Conservation (phyloP, 1,140 invertebrate species). For the Eupristina koningsbergeri region DNA sequence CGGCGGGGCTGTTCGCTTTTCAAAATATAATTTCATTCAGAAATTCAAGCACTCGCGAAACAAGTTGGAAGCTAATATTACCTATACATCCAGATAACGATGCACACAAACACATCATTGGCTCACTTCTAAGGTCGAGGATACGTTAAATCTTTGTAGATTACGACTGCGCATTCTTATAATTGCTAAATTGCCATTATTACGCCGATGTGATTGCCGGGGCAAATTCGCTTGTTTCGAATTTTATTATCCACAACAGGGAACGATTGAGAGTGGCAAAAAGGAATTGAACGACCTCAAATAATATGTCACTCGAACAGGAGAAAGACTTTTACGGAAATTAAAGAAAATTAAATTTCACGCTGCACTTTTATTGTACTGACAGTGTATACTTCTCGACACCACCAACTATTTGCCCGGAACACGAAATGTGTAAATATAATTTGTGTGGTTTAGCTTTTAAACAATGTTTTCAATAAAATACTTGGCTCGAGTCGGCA, state of each 20-base stretch:
- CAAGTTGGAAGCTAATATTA: background rate
- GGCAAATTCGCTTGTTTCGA: no score
- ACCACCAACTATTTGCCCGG: background rate
- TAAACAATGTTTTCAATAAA: background rate
- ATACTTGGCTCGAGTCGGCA: background rate
- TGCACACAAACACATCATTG: no score
- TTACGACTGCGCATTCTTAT: no score
- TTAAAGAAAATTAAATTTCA: background rate
- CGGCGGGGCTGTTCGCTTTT: background rate
- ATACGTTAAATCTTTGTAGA: no score
- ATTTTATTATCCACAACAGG: no score
- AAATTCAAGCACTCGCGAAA: background rate
- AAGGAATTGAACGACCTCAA: no score
- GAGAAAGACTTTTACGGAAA: background rate
- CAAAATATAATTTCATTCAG: background rate
- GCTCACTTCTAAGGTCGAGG: background rate
- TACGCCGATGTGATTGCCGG: no score
- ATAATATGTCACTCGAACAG: background rate
- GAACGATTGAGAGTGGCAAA: no score
- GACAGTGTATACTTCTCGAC: no score
- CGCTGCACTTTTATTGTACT: background rate
- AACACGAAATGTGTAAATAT: background rate
- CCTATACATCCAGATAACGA: background rate
- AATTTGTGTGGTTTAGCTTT: background rate
- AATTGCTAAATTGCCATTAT: no score